A percentile compares a stretch with the other conserved stretches of the same genome.
These are phyloP conservation scores for Anas acuta DNA, from an alignment of 2,797 vertebrate genomes.

Conservation along the genomic window DNA sequence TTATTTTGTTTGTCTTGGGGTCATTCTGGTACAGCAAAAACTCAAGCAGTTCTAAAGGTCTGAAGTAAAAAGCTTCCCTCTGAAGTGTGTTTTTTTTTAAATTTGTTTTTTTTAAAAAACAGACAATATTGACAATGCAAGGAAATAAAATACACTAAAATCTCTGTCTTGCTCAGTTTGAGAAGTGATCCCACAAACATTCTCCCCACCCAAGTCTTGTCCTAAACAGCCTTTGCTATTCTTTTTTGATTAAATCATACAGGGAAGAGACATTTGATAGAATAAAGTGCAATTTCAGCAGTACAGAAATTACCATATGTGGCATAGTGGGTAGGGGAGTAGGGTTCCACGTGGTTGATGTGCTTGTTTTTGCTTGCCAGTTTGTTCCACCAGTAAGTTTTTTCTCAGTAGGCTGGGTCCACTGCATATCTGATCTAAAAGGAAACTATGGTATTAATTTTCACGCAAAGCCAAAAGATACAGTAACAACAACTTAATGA, in stretches of 20 bases:
- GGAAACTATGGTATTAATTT: neutral
- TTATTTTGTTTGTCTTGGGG: neutral
- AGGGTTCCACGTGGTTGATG: constrained; percentile 88
- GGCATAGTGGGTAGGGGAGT: constrained; percentile 80
- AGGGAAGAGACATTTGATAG: neutral
- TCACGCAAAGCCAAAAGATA: neutral
- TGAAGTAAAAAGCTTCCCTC: neutral
- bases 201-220: neutral
- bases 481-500: neutral
- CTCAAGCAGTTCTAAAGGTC: neutral
- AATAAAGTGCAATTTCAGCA: neutral
- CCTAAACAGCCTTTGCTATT: neutral
- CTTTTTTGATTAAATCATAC: neutral
- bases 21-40: neutral
- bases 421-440: constrained; percentile 86
- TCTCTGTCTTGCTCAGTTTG: neutral
- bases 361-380: constrained; percentile 88
- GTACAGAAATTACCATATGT: constrained; percentile 82
- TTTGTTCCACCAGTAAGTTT: constrained; percentile 87
- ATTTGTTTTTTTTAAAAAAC: neutral
- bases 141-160: neutral
- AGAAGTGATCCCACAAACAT: neutral
- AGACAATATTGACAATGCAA: neutral
- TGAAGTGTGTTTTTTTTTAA: neutral
- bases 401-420: constrained; percentile 88